Base-by-base conservation (phyloP, 2,113 vertebrate genomes). In the Pagrus major region DNA sequence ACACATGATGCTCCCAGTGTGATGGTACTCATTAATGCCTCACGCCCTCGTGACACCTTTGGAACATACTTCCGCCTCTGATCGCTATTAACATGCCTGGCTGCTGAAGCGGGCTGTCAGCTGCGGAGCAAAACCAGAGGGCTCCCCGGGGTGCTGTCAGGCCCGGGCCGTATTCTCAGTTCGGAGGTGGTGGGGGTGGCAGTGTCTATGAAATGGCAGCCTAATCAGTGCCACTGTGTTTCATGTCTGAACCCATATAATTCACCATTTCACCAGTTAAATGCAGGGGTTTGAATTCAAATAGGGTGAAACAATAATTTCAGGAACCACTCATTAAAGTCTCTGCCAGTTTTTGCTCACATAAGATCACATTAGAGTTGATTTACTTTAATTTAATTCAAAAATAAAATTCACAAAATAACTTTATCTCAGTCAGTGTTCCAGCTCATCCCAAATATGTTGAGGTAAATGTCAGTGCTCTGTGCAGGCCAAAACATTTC, bases 21-120 rank as follows among this genome's bases (percentile, higher is more conserved):
- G 58, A 52, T 29, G 47, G 47, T 67, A 59, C 82, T 86, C 41
- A 46, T 88, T 88, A 86, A 79, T 23, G 25, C 37, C 55, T 51
- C 66, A 10, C 16, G 46, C 71, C 59, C 82, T 54, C 23, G 11
- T 56, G 64, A 74, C 72, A 51, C 52, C 70, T 27, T 55, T 68
- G 61, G 10, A 69, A 76, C 70, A 63, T 31, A 55, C 55, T 55
- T 46, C 39, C 56, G 46, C 59, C 49, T 68, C 54, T 16, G 29
- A 77, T 71, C 20, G 9, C 60, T 47, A 61, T 41, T 69, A 60
- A 73, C 58, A 31, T 6, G 65, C 42, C 55, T 25, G 49, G 49
- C 47, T 70, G 46, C 31, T 66, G 47, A 65, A 46, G 44, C 44
- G 54, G 72, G 21, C 61, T 59, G 37, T 70, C 49, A 56, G 63